Conservation (phyloP, 2,113 vertebrate species). For the Myrmecophaga tridactyla region DNA sequence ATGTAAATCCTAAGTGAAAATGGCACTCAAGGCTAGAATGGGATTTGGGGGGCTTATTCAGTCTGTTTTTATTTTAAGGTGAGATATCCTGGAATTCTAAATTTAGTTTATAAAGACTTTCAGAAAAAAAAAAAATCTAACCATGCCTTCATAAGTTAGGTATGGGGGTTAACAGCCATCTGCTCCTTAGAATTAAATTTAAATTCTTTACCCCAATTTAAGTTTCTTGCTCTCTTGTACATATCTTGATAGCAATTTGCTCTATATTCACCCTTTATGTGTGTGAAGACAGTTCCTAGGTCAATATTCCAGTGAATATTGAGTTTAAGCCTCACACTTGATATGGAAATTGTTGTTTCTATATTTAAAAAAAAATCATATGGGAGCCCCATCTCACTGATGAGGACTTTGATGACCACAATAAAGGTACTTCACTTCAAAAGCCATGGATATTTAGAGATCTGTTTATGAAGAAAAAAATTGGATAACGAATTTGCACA, state of each 20-base stretch:
- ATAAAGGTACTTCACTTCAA: constrained; percentile 54
- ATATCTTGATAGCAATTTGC: constrained; percentile 47
- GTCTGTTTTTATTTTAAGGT: not conserved
- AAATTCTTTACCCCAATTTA: constrained; percentile 45
- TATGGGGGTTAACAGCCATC: constrained; percentile 24
- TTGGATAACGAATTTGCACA: constrained; percentile 56
- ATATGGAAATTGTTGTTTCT: constrained; percentile 31
- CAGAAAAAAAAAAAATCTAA: not conserved
- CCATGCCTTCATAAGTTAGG: not conserved
- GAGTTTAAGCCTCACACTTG: constrained; percentile 35
- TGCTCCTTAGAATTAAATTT: constrained; percentile 52
- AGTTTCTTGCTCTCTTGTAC: constrained; percentile 28
- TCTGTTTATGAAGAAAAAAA: constrained; percentile 51
- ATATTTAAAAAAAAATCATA: constrained; percentile 17
- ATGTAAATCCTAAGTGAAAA: not conserved
- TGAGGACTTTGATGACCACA: constrained; percentile 40
- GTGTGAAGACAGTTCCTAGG: constrained; percentile 33
- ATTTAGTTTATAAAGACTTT: constrained; percentile 27
- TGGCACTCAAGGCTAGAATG: not conserved
- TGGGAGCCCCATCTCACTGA: constrained; percentile 23
- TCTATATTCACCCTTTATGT: constrained; percentile 46
- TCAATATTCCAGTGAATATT: constrained; percentile 45
- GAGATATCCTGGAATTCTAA: not conserved
- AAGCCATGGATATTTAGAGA: constrained; percentile 50
- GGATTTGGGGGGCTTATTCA: not conserved